Evolutionary conservation across 2,113 vertebrate species (phyloP).

Genomic region (Chlamydotis undulata): DNA sequence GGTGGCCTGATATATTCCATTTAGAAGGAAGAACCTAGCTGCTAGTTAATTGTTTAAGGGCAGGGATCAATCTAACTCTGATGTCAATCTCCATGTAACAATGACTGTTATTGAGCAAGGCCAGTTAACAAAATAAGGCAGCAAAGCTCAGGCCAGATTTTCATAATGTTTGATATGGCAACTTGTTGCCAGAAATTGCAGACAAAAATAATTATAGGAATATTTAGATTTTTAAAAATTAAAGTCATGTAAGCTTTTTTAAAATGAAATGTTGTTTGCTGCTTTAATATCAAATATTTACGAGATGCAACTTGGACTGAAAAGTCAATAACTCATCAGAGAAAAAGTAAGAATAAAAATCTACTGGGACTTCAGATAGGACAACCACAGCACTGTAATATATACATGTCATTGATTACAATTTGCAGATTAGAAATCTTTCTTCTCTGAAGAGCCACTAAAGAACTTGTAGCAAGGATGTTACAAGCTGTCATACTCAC

Average conservation of each 20-base stretch:
- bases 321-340: conserved; percentile 18
- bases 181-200: not conserved
- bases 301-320: not conserved
- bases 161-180: not conserved
- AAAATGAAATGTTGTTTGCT: not conserved
- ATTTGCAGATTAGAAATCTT: not conserved
- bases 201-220: not conserved
- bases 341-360: not conserved
- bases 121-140: not conserved
- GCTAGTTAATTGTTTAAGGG: not conserved
- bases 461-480: not conserved
- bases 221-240: not conserved
- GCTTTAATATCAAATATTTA: not conserved
- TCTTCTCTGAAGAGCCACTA: not conserved
- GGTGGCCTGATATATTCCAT: not conserved
- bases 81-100: not conserved
- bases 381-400: not conserved
- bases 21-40: not conserved
- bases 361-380: not conserved
- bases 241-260: not conserved
- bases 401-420: not conserved
- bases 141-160: not conserved
- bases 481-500: not conserved
- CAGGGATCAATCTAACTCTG: not conserved
- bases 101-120: not conserved